Evolutionary conservation across 2,797 vertebrate genomes (phyloP).

Genomic region (Phataginus tricuspis): DNA sequence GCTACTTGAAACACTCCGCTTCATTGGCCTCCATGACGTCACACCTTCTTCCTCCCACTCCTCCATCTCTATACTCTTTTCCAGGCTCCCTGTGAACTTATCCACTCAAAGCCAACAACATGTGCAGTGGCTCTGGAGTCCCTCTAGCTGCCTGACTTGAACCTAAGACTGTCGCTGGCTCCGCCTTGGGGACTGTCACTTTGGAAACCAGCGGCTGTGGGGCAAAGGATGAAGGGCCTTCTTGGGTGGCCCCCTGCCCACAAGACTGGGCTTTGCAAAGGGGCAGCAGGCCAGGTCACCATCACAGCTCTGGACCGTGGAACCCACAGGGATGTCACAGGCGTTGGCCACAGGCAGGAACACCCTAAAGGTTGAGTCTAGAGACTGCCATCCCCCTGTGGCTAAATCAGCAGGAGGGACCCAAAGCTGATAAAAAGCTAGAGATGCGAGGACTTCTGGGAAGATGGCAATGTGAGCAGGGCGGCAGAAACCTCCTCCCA

Average conservation of each 20-base stretch:
- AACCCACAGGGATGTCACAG: constrained; percentile 56
- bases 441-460: too few relatives aligned
- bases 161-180: neutral
- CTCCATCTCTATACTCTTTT: neutral
- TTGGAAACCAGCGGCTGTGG: neutral
- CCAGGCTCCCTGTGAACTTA: neutral
- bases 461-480: too few relatives aligned
- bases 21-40: too few relatives aligned
- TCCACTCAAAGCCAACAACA: neutral
- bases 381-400: neutral
- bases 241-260: too few relatives aligned
- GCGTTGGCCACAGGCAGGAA: neutral
- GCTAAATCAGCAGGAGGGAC: neutral
- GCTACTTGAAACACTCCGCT: neutral
- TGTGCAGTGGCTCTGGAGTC: neutral
- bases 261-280: neutral
- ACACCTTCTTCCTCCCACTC: too few relatives aligned
- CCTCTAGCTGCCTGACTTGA: neutral
- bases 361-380: neutral
- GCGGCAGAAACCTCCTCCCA: too few relatives aligned
- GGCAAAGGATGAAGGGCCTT: neutral
- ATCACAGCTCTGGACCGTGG: neutral
- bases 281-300: fast-evolving
- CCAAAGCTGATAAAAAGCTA: neutral
- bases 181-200: neutral